Base-by-base conservation (phyloP, 2,797 vertebrate genomes). In the Coregonus sp. region DNA sequence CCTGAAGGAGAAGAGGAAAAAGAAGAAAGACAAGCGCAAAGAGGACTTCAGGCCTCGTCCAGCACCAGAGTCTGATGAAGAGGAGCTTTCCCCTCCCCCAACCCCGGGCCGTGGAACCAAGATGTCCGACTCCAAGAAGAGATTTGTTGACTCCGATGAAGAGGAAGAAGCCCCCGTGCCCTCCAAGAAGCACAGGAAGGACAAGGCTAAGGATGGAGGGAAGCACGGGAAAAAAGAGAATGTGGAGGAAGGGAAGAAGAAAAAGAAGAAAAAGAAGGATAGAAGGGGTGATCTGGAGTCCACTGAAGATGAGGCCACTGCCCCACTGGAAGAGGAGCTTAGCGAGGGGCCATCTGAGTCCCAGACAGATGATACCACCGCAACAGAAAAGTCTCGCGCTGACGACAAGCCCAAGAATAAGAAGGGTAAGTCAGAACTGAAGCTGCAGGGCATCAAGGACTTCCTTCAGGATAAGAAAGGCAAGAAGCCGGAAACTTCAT, bases 151-250 rank as follows among this genome's bases (percentile, higher is more conserved):
- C 78, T 92, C 90, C 0, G 96, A 95, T 15, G 96, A 97, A 25
- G 96, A 96, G 25, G 88, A 92, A 18, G 95, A 95, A 40, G 94
- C 94, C 20, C 77, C 76, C 0, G 93, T 93, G 76, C 94, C 94
- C 47, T 70, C 84, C 15, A 99, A 98, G 91, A 98, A 96, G 81
- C 93, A 94, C 85, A 96, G 89, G 86, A 98, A 96, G 80, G 96
- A 97, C 86, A 96, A 95, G 74, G 37, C 81, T 72, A 94, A 90
- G 80, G 94, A 93, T 9, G 87, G 71, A 31, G 87, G 74, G 1
- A 98, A 94, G 88, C 79, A 68, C 11, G 20, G 59, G 65, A 95
- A 92, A 87, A 79, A 80, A 81, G 95, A 95, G 18, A 91, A 90
- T 50, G 75, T 20, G 78, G 95, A 93, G 82, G 95, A 96, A 84